Conservation (phyloP, 2,113 vertebrate species). For the Ammodytes dubius region DNA sequence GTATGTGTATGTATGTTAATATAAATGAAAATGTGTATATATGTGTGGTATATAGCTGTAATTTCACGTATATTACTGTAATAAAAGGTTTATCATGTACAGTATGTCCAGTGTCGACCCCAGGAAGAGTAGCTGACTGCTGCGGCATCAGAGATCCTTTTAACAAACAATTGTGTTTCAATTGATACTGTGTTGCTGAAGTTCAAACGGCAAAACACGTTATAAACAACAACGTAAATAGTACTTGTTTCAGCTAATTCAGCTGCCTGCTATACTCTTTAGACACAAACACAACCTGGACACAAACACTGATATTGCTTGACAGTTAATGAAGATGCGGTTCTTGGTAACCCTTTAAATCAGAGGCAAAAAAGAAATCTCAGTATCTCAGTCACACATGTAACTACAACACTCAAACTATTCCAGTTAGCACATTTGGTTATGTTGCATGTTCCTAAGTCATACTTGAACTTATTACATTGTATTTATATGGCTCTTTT, state of each 20-base stretch:
- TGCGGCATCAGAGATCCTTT: too few relatives aligned
- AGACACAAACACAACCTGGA: conserved; percentile 29
- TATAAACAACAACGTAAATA: not conserved
- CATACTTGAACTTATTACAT: not conserved
- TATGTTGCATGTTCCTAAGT: conserved; percentile 17
- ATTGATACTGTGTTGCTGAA: not conserved
- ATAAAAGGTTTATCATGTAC: too few relatives aligned
- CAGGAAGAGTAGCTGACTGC: too few relatives aligned
- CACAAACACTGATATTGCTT: conserved; percentile 45
- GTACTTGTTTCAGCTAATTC: not conserved
- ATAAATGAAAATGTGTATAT: too few relatives aligned
- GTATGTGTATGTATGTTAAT: too few relatives aligned
- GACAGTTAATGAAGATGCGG: too few relatives aligned
- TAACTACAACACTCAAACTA: not conserved
- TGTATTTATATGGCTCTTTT: too few relatives aligned
- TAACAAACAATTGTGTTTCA: too few relatives aligned
- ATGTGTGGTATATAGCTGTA: too few relatives aligned
- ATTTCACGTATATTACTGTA: too few relatives aligned
- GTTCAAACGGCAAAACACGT: conserved; percentile 1
- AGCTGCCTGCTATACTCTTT: not conserved
- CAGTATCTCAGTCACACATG: conserved; percentile 15
- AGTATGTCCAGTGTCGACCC: too few relatives aligned
- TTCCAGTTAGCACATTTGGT: conserved; percentile 11
- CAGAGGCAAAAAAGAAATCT: conserved; percentile 20
- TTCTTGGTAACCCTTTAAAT: conserved; percentile 68